phyloP scores from a whole-genome alignment of 1,140 invertebrate species.

The Drosophila orena region DNA sequence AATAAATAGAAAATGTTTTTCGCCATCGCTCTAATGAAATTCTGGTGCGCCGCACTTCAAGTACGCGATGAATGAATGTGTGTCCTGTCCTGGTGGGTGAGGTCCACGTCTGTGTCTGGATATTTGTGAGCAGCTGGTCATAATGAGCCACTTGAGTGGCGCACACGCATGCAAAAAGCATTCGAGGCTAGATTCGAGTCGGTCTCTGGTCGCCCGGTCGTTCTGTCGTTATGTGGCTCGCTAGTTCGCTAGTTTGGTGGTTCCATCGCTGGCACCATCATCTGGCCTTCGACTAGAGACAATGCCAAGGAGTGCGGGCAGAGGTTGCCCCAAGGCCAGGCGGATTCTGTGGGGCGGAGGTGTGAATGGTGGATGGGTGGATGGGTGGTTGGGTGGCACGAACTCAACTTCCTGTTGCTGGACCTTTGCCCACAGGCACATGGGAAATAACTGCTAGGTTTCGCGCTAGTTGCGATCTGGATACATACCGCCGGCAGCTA shows the following conservation, averaged over 20 bases:
- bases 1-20: constrained; percentile 72
- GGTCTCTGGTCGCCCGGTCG: constrained; percentile 22
- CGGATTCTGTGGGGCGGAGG: not conserved
- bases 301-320: constrained; percentile 44
- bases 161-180: constrained; percentile 62
- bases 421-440: constrained; percentile 16
- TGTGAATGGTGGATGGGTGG: not conserved
- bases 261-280: constrained; percentile 31
- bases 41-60: constrained; percentile 55
- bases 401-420: constrained; percentile 67
- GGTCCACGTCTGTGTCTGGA: constrained; percentile 5
- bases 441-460: not conserved
- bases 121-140: constrained; percentile 24
- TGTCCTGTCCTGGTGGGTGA: constrained; percentile 5
- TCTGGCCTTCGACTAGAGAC: constrained; percentile 59
- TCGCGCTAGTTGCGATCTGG: not conserved
- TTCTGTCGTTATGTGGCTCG: constrained; percentile 3
- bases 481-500: not conserved
- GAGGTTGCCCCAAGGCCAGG: constrained; percentile 9
- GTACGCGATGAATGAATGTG: constrained; percentile 31
- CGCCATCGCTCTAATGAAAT: constrained; percentile 73
- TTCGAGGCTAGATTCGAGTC: constrained; percentile 35
- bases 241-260: constrained; percentile 9
- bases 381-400: not conserved
- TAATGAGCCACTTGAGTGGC: constrained; percentile 63